Evolutionary conservation across 64 coral and sea anemone genomes (phyloP), one percentile per base, ranked within the genome.

Genomic region (Pachyseris speciosa): DNA sequence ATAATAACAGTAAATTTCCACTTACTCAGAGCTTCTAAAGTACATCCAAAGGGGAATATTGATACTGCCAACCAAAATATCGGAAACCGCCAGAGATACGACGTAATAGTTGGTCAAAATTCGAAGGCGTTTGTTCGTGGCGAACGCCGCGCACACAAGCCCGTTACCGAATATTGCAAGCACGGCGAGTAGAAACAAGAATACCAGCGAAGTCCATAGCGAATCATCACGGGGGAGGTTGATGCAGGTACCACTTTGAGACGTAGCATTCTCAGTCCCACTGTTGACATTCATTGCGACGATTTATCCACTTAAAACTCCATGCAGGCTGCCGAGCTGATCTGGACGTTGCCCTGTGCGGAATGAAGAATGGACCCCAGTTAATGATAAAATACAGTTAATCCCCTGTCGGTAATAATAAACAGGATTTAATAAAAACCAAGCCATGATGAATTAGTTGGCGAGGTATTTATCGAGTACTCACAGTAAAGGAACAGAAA

Each of bases 51-150:
- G 72, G 0, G 95, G 95, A 52, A 97, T 94, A 31, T 93, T 94
- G 10, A 97, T 67, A 19, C 83, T 45, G 4, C 90, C 95, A 2
- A 93, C 95, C 22, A 97, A 44, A n/a, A 97, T 91, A 45, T 97
- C 95, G 53, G 91, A 94, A 30, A 97, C 68, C 2, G 95, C 95
- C 47, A 97, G 67, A 0, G 95, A 97, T 42, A 91, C 95, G 4
- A 97, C 91, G 47, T 93, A 97, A 29, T 90, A 97, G 51, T 97
- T 97, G 17, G 95, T 97, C 28, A 97, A 34, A 17, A 89, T 93
- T 4, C 95, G 80, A 1, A 97, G 87, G 17, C 64, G 38, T 69
- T 89, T 94, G 91, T 97, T 97, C 34, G 91, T 97, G 15, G 91
- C 86, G 55, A 97, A 97, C 1, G 95, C 95, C 7, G 77, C 73